phyloP scores from a whole-genome alignment of 2,113 vertebrate species.

The Corapipo altera region DNA sequence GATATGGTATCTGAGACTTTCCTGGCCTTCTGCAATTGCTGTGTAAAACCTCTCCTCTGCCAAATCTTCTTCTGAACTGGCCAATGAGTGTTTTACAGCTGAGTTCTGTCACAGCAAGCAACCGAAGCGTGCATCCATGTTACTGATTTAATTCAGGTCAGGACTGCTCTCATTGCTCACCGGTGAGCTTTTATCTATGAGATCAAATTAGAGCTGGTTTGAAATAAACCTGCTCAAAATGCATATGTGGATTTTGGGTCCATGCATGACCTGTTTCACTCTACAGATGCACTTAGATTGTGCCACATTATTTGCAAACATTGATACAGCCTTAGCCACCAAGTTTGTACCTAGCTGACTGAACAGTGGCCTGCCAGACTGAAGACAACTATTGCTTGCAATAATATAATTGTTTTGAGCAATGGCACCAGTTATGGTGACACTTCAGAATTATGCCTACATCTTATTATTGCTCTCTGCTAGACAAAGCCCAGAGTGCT shows the following conservation, averaged over 20 bases:
- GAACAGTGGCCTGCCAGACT: background rate
- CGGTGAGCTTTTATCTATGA: background rate
- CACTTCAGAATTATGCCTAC: background rate
- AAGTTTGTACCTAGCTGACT: background rate
- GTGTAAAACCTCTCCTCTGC: background rate
- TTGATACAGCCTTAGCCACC: background rate
- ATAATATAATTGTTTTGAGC: background rate
- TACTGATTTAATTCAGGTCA: background rate
- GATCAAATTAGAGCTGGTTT: background rate
- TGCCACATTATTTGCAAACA: background rate
- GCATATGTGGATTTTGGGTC: background rate
- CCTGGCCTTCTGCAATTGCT: background rate
- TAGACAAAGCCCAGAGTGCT: background rate
- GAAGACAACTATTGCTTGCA: background rate
- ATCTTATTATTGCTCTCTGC: background rate
- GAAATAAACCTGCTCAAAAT: background rate
- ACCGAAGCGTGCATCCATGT: background rate
- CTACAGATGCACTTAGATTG: background rate
- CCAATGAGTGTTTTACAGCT: background rate
- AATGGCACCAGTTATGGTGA: background rate
- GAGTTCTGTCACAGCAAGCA: background rate
- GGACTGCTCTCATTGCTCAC: background rate
- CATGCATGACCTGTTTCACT: background rate
- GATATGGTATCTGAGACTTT: background rate
- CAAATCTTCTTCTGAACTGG: background rate